Evolutionary conservation across 2,888 invertebrate species (phyloP), one percentile per base, ranked within the genome.

Genomic region (Ametastegia equiseti): DNA sequence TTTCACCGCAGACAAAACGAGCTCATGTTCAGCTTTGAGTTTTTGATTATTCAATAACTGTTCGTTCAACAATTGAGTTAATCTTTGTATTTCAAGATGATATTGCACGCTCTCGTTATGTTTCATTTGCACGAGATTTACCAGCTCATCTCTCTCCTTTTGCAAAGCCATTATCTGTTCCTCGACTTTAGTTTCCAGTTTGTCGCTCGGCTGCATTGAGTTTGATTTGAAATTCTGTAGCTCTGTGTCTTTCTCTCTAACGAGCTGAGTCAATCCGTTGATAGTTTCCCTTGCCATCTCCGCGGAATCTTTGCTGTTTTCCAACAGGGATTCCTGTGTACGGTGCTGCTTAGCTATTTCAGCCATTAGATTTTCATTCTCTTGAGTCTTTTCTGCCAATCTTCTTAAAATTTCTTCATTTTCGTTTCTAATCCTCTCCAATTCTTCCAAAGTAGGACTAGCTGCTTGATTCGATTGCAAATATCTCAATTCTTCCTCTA

Each of bases 81-180:
- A 91, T 39, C 97, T 93, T 89, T 97, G 97, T 82, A 98, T 96
- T 93, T 98, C 98, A 42, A 93, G 94, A 88, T 98, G 97, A 90
- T 97, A 98, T 83, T 95, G 95, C 39, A 97, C 92, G 88, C 95
- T 97, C 92, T 98, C 98, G 82, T 96, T 94, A 88, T 98, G 97
- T 91, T 98, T 98, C 81, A 95, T 93, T 87, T 96, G 96, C 0
- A 98, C 92, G 13, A 95, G 92, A 84, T 94, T 94, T 19, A 96
- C 94, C n/a, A 96, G 92, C 87, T 97, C 94, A 63, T 94, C 94
- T 88, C 96, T 95, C 86, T 96, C 95, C 7, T 92, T 91, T 67
- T 91, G 92, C 1, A 94, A 81, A 30, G 83, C 77, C 0, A 82
- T 33, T 42, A 90, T 80, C 6, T 87, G 85, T 42, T 80, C 80